Base-by-base conservation (phyloP, 2,113 vertebrate species). In the Tachysurus fulvidraco region DNA sequence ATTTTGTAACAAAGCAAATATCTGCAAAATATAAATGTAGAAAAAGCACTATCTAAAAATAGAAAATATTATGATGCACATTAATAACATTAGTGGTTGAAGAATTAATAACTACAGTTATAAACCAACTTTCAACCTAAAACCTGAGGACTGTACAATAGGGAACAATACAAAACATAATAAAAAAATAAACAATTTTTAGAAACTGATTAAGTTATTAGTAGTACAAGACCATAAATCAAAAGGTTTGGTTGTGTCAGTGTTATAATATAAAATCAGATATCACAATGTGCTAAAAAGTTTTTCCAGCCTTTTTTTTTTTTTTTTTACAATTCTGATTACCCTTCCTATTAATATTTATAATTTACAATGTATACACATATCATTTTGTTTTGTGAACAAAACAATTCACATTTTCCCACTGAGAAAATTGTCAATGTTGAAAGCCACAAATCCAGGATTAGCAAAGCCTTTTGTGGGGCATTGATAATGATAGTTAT, bases 331-430 rank as follows among this genome's bases (percentile, higher is more conserved):
- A 21, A 50, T 76, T 76, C 52, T 25, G 10, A 50, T 25, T n/a
- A 16, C 4, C 12, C 19, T 76, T 25, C 10, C 23, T 50, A 25
- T 12, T 54, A 28, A 54, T 13, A 54, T 77, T 12, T 54, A 77
- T 52, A 14, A 55, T 52, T 50, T n/a, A 10, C 50, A 36, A 57
- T 79, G 30, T 78, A 78, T 36, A 36, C 36, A 30, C 16, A 55
- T 12, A 55, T 79, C 1, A 13, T n/a, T 55, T 3, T 55, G 25
- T 77, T 77, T 54, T 8, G 57, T 2, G 9, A 77, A 52, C 36
- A 41, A 2, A 65, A 81, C 23, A 65, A 65, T 52, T 86, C 80
- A 87, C 59, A 87, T 83, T 83, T 87, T 87, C 16, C 1, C 41
- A 46, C 12, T 78, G 6, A n/a, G 11, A 67, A 59, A 19, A 25